Evolutionary conservation across 2,797 vertebrate genomes (phyloP).

Genomic region (Syngnathus rostellatus): DNA sequence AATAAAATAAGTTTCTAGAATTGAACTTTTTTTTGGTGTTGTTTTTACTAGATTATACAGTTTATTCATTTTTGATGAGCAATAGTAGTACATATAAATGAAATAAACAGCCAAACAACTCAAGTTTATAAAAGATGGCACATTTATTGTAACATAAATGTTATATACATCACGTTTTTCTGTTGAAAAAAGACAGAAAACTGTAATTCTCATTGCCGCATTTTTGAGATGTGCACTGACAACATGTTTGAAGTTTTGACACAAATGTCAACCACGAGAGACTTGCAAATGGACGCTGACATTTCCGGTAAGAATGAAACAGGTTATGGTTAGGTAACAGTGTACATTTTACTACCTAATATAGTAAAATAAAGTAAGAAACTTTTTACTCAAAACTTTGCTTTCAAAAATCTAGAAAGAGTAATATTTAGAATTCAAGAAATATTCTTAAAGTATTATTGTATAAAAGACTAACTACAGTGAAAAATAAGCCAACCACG

Average conservation of each 20-base stretch:
- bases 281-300: conserved; percentile 82
- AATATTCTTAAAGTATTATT: conserved; percentile 99
- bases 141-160: conserved; percentile 99
- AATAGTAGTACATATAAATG: background rate
- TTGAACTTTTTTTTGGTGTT: too few species aligned
- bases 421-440: conserved; percentile 99
- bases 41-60: too few species aligned
- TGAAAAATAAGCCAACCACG: conserved; percentile 99
- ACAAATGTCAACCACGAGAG: conserved; percentile 86
- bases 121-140: conserved; percentile 98
- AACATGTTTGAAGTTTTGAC: conserved; percentile 82
- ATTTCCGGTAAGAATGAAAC: conserved; percentile 91
- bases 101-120: conserved; percentile 68
- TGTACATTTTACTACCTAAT: conserved; percentile 99
- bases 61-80: too few species aligned
- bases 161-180: conserved; percentile 99
- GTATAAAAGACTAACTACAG: conserved; percentile 99
- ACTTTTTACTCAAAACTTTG: conserved; percentile 99
- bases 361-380: conserved; percentile 99
- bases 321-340: conserved; percentile 96
- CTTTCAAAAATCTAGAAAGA: conserved; percentile 99
- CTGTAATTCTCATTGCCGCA: conserved; percentile 84
- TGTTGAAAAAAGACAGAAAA: conserved; percentile 93
- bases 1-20: too few species aligned
- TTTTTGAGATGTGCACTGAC: conserved; percentile 77